Percentiles rank a stretch among this genome's conserved stretches.
phyloP scores from a whole-genome alignment of 35 echinoderm and acorn worm species.

The Apostichopus californicus region DNA sequence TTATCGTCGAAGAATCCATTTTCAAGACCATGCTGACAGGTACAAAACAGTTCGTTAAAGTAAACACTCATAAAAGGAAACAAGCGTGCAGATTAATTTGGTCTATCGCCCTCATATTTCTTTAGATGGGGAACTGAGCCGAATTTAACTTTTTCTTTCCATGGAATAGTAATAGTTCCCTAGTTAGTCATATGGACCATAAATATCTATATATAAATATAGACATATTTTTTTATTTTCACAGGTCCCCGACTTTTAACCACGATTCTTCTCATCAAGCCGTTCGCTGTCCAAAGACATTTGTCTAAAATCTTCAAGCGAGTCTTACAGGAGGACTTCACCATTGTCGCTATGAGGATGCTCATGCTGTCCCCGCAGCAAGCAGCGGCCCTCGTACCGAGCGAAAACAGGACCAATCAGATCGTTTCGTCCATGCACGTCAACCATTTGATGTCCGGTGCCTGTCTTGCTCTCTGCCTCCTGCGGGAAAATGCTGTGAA shows the following conservation, averaged over 20 bases:
- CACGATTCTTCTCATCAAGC: conserved; percentile 90
- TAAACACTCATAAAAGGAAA: too few species aligned
- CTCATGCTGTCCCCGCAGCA: conserved; percentile 35
- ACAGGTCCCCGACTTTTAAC: conserved; percentile 90
- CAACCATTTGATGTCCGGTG: conserved; percentile 75
- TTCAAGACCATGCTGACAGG: conserved; percentile 93
- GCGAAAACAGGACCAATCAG: conserved; percentile 38
- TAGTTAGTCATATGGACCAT: too few species aligned
- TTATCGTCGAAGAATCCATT: conserved; percentile 93
- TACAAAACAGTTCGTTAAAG: not conserved
- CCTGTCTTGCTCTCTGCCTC: conserved; percentile 74
- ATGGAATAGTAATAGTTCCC: too few species aligned
- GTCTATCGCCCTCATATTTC: too few species aligned
- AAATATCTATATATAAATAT: too few species aligned
- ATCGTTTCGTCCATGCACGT: conserved; percentile 70
- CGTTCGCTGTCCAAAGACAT: conserved; percentile 79
- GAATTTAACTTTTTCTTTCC: too few species aligned
- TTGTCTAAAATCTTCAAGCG: conserved; percentile 92
- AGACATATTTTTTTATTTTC: not conserved
- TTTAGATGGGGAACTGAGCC: too few species aligned
- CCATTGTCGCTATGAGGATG: conserved; percentile 72
- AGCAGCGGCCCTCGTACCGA: conserved; percentile 65
- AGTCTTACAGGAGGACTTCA: conserved; percentile 79
- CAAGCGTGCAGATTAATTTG: too few species aligned
- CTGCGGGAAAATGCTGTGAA: conserved; percentile 94